A percentile compares a stretch with the other conserved stretches of the same genome.
These are phyloP conservation scores for Cephus pygmeus DNA, from an alignment of 2,888 invertebrate genomes.

Conservation along the genomic window DNA sequence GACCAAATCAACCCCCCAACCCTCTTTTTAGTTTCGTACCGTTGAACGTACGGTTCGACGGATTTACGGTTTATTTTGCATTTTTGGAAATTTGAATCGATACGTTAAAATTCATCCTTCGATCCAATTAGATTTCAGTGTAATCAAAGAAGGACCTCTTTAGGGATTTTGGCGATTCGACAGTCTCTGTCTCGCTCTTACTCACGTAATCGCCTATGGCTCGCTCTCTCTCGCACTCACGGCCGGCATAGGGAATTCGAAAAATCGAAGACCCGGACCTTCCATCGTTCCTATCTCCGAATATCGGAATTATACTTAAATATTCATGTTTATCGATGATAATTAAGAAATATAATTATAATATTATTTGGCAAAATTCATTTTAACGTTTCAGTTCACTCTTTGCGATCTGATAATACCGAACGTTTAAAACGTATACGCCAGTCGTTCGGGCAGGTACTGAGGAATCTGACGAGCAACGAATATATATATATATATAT, in stretches of 20 bases:
- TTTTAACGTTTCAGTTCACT: too few relatives aligned
- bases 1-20: not conserved
- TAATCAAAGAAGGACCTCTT: too few relatives aligned
- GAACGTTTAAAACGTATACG: too few relatives aligned
- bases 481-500: not conserved
- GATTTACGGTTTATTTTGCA: not conserved
- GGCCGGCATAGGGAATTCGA: not conserved
- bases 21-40: not conserved
- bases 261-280: not conserved
- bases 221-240: not conserved
- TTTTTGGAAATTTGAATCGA: not conserved
- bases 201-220: not conserved
- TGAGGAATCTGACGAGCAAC: not conserved
- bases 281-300: too few relatives aligned
- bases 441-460: not conserved
- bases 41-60: not conserved
- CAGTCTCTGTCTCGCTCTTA: not conserved
- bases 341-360: too few relatives aligned
- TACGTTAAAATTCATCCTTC: too few relatives aligned
- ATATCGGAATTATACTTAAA: too few relatives aligned
- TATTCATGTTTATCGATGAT: too few relatives aligned
- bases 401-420: too few relatives aligned
- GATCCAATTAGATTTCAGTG: not conserved
- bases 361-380: too few relatives aligned
- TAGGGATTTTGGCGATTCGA: not conserved